phyloP scores from a whole-genome alignment of 2,888 invertebrate genomes.

The Leucophenga montana region DNA sequence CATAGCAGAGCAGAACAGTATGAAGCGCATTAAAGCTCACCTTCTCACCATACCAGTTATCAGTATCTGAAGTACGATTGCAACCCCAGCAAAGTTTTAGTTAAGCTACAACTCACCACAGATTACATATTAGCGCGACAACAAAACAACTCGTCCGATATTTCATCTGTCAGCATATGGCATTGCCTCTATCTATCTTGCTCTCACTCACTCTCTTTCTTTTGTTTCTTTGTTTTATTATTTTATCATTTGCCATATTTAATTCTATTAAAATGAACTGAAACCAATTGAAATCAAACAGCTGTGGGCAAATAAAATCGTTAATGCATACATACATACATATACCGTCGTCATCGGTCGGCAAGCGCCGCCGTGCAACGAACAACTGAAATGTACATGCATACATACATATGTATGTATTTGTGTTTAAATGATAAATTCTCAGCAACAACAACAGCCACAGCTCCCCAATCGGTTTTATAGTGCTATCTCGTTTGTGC shows the following conservation, averaged over 20 bases:
- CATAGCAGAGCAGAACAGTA: too few relatives aligned
- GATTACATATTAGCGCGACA: constrained; percentile 3
- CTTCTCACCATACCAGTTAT: too few relatives aligned
- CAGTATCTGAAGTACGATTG: background rate
- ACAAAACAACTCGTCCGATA: too few relatives aligned
- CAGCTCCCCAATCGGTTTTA: constrained; percentile 36
- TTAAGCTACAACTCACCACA: constrained; percentile 42
- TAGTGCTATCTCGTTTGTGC: too few relatives aligned
- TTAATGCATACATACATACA: constrained; percentile 16
- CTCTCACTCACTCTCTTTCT: constrained; percentile 30
- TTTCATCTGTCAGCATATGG: too few relatives aligned
- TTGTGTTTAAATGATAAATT: constrained; percentile 9
- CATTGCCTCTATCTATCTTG: too few relatives aligned
- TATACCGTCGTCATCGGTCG: background rate
- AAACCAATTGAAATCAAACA: constrained; percentile 61
- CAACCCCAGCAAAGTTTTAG: too few relatives aligned
- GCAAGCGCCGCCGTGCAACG: background rate
- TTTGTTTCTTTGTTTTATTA: constrained; percentile 43
- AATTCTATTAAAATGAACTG: constrained; percentile 63
- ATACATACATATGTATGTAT: too few relatives aligned
- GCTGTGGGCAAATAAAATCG: constrained; percentile 31
- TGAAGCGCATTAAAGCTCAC: too few relatives aligned
- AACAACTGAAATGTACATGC: background rate
- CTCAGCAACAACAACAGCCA: constrained; percentile 44
- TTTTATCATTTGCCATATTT: constrained; percentile 65